These are phyloP conservation scores for Melipona beecheii DNA, from an alignment of 2,888 invertebrate genomes.

Conservation along the genomic window DNA sequence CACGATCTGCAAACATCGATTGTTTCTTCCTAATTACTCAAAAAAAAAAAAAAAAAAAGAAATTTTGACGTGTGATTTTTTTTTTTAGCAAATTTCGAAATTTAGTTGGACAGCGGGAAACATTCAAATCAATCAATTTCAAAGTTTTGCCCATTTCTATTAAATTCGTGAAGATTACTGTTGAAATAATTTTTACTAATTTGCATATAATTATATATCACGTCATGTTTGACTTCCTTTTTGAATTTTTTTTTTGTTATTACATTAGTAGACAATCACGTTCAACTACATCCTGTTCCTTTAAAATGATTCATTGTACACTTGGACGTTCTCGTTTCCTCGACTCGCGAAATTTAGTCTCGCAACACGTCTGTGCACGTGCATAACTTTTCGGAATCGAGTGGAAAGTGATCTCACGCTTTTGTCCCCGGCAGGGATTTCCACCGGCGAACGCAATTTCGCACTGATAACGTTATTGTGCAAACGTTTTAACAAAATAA, in stretches of 20 bases:
- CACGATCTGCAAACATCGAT: too few species aligned
- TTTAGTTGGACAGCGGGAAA: too few species aligned
- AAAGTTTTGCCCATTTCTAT: too few species aligned
- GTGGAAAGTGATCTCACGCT: not conserved
- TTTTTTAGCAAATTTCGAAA: too few species aligned
- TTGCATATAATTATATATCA: too few species aligned
- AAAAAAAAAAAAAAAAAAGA: too few species aligned
- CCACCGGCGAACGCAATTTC: not conserved
- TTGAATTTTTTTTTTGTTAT: not conserved
- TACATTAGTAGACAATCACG: not conserved
- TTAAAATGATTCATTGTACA: not conserved
- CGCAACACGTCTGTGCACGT: not conserved
- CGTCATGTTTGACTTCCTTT: not conserved
- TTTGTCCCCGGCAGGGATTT: not conserved
- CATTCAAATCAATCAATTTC: too few species aligned
- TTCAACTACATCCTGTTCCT: not conserved
- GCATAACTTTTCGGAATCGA: not conserved
- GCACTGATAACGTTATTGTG: not conserved
- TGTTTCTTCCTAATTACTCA: too few species aligned
- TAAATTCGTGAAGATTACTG: too few species aligned
- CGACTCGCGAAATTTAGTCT: not conserved
- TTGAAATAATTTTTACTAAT: too few species aligned
- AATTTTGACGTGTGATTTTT: too few species aligned
- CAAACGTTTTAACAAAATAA: constrained; percentile 13
- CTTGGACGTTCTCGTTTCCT: not conserved